Conservation (phyloP, 1,140 invertebrate genomes). For the Halictus rubicundus region DNA sequence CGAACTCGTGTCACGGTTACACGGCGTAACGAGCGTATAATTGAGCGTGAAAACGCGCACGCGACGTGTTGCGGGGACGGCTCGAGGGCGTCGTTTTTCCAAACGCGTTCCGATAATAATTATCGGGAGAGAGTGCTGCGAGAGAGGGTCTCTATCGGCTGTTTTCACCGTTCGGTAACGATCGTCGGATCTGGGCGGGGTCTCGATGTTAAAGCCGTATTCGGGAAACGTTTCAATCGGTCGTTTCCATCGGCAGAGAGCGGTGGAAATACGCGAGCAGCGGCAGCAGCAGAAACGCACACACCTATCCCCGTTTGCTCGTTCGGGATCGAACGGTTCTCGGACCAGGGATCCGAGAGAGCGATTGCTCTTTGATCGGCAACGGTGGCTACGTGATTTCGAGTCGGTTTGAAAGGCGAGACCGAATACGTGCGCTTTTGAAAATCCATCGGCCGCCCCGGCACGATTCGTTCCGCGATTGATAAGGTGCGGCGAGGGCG, state of each 20-base stretch:
- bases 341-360: conserved; percentile 2
- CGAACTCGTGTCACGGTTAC: background rate
- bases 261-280: background rate
- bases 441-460: background rate
- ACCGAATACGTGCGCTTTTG: background rate
- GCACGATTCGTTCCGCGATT: background rate
- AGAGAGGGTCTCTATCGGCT: background rate
- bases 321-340: background rate
- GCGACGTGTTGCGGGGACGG: background rate
- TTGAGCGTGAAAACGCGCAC: conserved; percentile 24
- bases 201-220: background rate
- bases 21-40: conserved; percentile 13
- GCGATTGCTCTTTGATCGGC: conserved; percentile 27
- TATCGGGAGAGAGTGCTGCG: background rate
- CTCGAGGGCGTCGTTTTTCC: background rate
- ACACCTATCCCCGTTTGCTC: background rate
- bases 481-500: background rate
- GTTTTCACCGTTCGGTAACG: background rate
- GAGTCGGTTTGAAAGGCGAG: background rate
- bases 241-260: background rate
- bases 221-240: background rate
- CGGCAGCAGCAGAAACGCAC: background rate
- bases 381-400: background rate
- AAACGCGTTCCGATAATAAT: background rate
- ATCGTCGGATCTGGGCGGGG: background rate